A percentile compares a stretch with the other conserved stretches of the same genome.
Conservation (phyloP, 2,888 invertebrate genomes). For the Mimas tiliae region DNA sequence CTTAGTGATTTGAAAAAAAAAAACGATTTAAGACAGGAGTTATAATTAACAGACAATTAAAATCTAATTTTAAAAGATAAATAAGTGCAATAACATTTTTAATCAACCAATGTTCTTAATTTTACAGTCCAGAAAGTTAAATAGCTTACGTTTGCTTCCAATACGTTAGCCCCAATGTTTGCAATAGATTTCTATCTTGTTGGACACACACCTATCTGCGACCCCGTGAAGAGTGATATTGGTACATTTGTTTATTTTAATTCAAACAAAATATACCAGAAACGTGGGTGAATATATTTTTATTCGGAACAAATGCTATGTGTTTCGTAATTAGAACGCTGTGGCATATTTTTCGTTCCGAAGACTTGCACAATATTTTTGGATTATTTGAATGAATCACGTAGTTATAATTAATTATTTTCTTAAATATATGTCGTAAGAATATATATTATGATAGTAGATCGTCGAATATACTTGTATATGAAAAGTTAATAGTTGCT, state of each 20-base stretch:
- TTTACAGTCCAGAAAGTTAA: not conserved
- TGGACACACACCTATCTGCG: not conserved
- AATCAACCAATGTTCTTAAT: not conserved
- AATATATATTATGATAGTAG: not conserved
- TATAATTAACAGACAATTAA: too few relatives aligned
- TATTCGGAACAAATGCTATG: conserved; percentile 11
- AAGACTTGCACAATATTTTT: conserved; percentile 3
- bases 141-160: not conserved
- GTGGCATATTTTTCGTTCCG: not conserved
- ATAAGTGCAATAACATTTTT: too few relatives aligned
- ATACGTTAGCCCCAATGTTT: conserved; percentile 1
- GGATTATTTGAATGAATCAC: not conserved
- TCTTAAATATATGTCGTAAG: not conserved
- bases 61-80: too few relatives aligned
- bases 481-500: not conserved
- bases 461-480: not conserved
- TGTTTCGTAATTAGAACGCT: conserved; percentile 14
- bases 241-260: conserved; percentile 1
- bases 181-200: not conserved
- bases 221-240: not conserved
- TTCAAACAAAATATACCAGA: not conserved
- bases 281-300: conserved; percentile 4
- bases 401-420: not conserved
- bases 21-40: too few relatives aligned
- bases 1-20: too few relatives aligned